phyloP scores from a whole-genome alignment of 2,888 invertebrate genomes.

The Polydrusus tereticollis region DNA sequence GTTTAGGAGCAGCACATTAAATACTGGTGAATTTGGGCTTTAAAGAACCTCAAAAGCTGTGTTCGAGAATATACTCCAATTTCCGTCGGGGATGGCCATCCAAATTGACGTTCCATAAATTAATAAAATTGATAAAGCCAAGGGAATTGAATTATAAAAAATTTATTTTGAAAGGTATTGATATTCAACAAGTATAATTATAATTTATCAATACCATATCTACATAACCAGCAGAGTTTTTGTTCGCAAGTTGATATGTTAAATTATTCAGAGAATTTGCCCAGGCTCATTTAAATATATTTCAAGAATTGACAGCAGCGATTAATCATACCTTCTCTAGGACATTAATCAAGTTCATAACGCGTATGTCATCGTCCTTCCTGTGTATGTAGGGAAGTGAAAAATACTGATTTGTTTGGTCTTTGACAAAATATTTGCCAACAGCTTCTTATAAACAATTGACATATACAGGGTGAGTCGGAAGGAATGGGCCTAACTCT shows the following conservation, averaged over 20 bases:
- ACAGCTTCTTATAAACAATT: not conserved
- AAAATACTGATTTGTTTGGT: conserved; percentile 31
- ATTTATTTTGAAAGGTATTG: too few relatives aligned
- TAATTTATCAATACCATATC: conserved; percentile 33
- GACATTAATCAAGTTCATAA: conserved; percentile 46
- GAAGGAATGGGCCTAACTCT: too few relatives aligned
- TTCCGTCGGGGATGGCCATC: too few relatives aligned
- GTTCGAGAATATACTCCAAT: too few relatives aligned
- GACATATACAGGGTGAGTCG: too few relatives aligned
- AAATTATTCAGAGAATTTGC: conserved; percentile 44
- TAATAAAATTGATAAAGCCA: too few relatives aligned
- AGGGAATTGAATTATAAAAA: too few relatives aligned
- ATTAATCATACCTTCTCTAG: conserved; percentile 40
- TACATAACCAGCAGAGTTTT: conserved; percentile 26
- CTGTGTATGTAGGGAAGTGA: conserved; percentile 37
- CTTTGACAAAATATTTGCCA: conserved; percentile 30
- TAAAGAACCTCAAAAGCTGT: too few relatives aligned
- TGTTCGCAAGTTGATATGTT: conserved; percentile 40
- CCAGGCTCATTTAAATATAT: conserved; percentile 48
- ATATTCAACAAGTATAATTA: too few relatives aligned
- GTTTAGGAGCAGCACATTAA: too few relatives aligned
- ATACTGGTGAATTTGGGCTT: too few relatives aligned
- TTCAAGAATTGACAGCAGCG: conserved; percentile 44
- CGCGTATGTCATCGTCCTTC: conserved; percentile 41
- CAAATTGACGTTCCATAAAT: too few relatives aligned